Base-by-base conservation (phyloP, 30 jellyfish, hydroid and myxozoan genomes). In the Hydractinia symbiolongicarpus region DNA sequence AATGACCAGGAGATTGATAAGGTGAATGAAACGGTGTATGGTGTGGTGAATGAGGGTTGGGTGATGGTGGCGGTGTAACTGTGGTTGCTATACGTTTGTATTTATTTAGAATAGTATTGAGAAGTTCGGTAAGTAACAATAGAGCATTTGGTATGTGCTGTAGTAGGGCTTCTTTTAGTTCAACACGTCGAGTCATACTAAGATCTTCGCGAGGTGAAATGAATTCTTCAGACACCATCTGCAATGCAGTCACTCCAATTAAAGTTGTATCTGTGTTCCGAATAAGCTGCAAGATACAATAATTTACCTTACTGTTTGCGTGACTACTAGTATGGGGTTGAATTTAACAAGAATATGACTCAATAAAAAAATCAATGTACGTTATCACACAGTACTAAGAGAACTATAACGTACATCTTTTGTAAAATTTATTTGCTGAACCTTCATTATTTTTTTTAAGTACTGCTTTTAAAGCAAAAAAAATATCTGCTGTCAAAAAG, bases 201-300 rank as follows among this genome's bases (percentile, higher is more conserved):
- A 91, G 75, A 61, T 91, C 98, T 70, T 91, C 98, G 21, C 98
- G 76, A 49, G 98, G 98, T 53, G 98, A 86, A n/a, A 91, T 83
- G 82, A 91, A 91, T 56, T 91, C 98, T 73, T 91, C 98, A 4
- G 98, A 91, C 9, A 91, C 83, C 79, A 91, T 86, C 55, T 86
- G 98, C 9, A 91, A 89, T 57, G 83, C 67, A 19, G 91, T 56
- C 4, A 91, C 83, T 7, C 98, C 98, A 81, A 91, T 88, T 4
- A 75, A 40, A n/a, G 88, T 56, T 19, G 98, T 91, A n/a, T 91
- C 77, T 5, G 95, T 90, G 61, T 83, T 81, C 30, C 60, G 74
- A n/a, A 64, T 7, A 44, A 64, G 40, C 74, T 64, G 74, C 16
- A n/a, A 7, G 4, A 64, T 30, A 30, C 44, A 30, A 30, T 30